These are phyloP conservation scores for Sitodiplosis mosellana DNA, from an alignment of 1,140 invertebrate species.

Conservation along the genomic window DNA sequence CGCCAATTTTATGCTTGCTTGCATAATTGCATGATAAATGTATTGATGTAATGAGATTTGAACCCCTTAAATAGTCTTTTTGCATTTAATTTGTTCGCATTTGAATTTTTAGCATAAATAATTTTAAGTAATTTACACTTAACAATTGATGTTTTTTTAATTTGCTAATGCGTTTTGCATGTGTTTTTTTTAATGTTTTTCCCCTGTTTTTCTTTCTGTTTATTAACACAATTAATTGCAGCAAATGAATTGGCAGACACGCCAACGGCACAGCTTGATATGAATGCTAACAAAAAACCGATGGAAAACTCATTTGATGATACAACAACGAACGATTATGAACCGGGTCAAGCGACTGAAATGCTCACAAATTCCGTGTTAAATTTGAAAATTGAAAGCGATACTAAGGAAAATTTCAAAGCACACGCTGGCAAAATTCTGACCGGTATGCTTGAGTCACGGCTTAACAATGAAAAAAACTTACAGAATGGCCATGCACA, in stretches of 20 bases:
- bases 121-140: not conserved
- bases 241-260: not conserved
- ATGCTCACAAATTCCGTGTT: slow-evolving; percentile 17
- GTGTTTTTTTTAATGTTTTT: not conserved
- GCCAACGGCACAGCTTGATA: not conserved
- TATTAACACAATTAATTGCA: too few relatives aligned
- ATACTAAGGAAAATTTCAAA: slow-evolving; percentile 21
- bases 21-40: too few relatives aligned
- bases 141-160: not conserved
- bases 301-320: not conserved
- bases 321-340: not conserved
- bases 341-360: slow-evolving; percentile 10
- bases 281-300: not conserved
- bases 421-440: slow-evolving; percentile 21
- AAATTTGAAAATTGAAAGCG: slow-evolving; percentile 14
- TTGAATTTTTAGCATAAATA: too few relatives aligned
- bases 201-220: not conserved
- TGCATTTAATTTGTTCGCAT: not conserved
- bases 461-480: slow-evolving; percentile 8
- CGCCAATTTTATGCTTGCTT: too few relatives aligned
- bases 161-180: not conserved
- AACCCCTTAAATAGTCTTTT: not conserved
- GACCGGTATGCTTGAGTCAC: slow-evolving; percentile 19
- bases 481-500: too few relatives aligned
- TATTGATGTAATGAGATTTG: not conserved